phyloP scores from a whole-genome alignment of 2,113 vertebrate species.

The Oceanodroma tethys region DNA sequence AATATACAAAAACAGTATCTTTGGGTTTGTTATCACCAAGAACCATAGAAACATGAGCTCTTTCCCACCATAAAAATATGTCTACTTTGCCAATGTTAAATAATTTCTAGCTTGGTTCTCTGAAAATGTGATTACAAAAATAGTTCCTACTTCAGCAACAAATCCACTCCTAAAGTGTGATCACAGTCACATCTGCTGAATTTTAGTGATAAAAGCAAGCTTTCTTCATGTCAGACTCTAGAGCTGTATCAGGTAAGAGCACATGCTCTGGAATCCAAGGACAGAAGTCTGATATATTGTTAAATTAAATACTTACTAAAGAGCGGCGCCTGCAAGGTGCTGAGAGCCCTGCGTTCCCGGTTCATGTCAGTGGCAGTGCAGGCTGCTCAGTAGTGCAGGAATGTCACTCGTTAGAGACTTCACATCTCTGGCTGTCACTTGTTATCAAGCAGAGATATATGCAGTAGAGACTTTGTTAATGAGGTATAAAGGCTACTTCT shows the following conservation, averaged over 20 bases:
- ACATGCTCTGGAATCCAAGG: neutral
- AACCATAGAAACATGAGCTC: neutral
- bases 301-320: neutral
- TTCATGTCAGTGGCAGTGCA: rapidly evolving
- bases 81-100: neutral
- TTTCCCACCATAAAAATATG: neutral
- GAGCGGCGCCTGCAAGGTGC: rapidly evolving
- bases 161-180: neutral
- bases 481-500: neutral
- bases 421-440: neutral
- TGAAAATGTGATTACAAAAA: neutral
- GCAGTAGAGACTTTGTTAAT: neutral
- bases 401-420: neutral
- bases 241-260: neutral
- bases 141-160: neutral
- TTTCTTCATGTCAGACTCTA: neutral
- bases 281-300: neutral
- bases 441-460: neutral
- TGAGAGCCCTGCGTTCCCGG: rapidly evolving
- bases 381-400: neutral
- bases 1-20: neutral
- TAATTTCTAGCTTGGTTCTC: neutral
- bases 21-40: neutral
- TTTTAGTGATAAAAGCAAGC: neutral
- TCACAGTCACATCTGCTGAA: neutral